These are phyloP conservation scores for Labeo calbasu DNA, from an alignment of 2,797 vertebrate species.

Conservation along the genomic window DNA sequence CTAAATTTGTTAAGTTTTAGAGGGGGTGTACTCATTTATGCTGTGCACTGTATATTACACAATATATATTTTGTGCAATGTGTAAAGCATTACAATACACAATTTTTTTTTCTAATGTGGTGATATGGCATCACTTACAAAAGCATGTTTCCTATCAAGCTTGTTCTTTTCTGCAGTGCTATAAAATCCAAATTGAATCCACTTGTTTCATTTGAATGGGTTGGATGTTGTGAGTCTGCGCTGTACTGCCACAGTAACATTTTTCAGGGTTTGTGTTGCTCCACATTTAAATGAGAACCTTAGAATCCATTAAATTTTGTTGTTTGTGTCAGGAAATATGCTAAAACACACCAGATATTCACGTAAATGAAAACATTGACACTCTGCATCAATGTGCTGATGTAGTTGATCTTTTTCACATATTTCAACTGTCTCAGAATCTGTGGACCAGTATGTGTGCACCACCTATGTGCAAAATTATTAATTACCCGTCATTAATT, in stretches of 20 bases:
- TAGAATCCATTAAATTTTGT: background rate
- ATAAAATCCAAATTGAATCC: constrained; percentile 40
- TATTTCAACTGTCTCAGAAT: background rate
- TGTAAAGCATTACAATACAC: background rate
- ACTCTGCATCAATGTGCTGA: background rate
- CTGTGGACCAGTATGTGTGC: background rate
- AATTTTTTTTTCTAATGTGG: background rate
- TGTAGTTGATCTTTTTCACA: background rate
- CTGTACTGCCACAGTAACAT: constrained; percentile 14
- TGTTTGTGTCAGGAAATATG: background rate
- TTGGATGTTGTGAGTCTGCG: background rate
- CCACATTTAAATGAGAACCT: background rate
- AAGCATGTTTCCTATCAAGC: constrained; percentile 40
- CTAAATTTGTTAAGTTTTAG: too few relatives aligned
- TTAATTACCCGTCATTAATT: background rate
- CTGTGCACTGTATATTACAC: background rate
- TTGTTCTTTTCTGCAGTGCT: constrained; percentile 16
- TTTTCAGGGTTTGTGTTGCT: background rate
- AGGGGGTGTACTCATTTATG: too few relatives aligned
- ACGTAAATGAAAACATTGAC: background rate
- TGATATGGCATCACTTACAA: constrained; percentile 24
- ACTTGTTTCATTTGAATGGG: constrained; percentile 19
- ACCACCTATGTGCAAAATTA: background rate
- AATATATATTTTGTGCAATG: background rate
- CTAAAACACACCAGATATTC: background rate